phyloP scores from a whole-genome alignment of 2,113 vertebrate species.

The Corythoichthys intestinalis region DNA sequence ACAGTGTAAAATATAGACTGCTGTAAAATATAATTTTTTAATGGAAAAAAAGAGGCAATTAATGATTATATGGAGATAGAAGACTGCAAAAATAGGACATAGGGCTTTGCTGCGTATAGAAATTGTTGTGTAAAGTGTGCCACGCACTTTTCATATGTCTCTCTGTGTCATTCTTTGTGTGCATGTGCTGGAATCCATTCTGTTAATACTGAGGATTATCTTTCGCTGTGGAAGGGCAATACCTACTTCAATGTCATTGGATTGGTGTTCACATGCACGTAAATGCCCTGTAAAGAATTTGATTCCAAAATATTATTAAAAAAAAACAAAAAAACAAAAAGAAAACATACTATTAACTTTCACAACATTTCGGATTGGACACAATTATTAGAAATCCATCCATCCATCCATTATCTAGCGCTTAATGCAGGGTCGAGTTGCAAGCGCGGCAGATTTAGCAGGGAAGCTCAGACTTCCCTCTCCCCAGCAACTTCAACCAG shows the following conservation, averaged over 20 bases:
- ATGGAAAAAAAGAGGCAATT: slow-evolving; percentile 23
- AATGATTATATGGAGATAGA: slow-evolving; percentile 57
- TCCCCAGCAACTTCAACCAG: too few relatives aligned
- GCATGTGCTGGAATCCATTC: slow-evolving; percentile 2
- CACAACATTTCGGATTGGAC: too few relatives aligned
- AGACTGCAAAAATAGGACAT: slow-evolving; percentile 28
- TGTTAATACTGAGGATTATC: slow-evolving; percentile 52
- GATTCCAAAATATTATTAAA: neutral
- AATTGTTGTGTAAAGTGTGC: slow-evolving; percentile 19
- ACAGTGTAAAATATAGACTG: slow-evolving; percentile 41
- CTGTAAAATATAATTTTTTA: slow-evolving; percentile 12
- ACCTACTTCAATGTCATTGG: slow-evolving; percentile 48
- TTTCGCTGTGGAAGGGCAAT: slow-evolving; percentile 54
- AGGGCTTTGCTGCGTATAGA: slow-evolving; percentile 32
- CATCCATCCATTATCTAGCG: too few relatives aligned
- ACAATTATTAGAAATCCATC: too few relatives aligned
- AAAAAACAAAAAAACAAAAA: neutral
- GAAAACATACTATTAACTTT: too few relatives aligned
- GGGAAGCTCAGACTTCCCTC: too few relatives aligned
- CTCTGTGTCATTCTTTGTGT: slow-evolving; percentile 21
- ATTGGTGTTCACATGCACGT: slow-evolving; percentile 15
- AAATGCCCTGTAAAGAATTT: neutral
- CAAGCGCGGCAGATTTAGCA: too few relatives aligned
- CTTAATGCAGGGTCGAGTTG: too few relatives aligned
- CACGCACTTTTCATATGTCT: slow-evolving; percentile 1